Base-by-base conservation (phyloP, 2,797 vertebrate species). In the Falco columbarius region DNA sequence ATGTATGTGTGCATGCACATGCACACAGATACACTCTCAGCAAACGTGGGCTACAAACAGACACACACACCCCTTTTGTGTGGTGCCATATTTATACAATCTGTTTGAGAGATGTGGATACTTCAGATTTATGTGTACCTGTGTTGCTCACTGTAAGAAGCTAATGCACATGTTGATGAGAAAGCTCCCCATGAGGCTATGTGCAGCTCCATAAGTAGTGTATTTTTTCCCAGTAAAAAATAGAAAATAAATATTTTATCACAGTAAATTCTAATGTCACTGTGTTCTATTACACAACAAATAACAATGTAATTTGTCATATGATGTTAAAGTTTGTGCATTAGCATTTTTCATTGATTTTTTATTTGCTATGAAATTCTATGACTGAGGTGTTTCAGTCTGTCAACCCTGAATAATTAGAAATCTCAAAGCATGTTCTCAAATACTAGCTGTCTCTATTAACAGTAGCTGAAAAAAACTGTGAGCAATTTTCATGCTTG, bases 41-140 rank as follows among this genome's bases (percentile, higher is more conserved):
- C 56, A 10, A 79, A 17, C 24, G 29, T 40, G 29, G 32, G 15
- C 23, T 79, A 38, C 32, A 62, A 79, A 23, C 21, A 73, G 42
- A 38, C 3, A 6, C 15, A 38, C 36, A 38, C 10, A 10, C 3
- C 5, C 2, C 2, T n/a, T 65, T 65, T 1, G 0, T 66, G 46
- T 5, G 7, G 12, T 54, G 10, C 20, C 18, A 18, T 59, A 18
- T 34, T 42, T 49, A 13, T 29, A 32, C 4, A 27, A 42, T 12
- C 19, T 49, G 16, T 29, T 20, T 38, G n/a, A 23, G 34, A 62
- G 44, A 21, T 42, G 22, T 38, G 19, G 40, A 12, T 83, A 36
- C 8, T 88, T 10, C 14, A 38, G 32, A 5, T 77, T 55, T 77
- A n/a, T 22, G 16, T n/a, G 11, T 29, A 55, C 7, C 13, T 74